Percentiles rank a stretch among this genome's conserved stretches.
phyloP scores from a whole-genome alignment of 2,113 vertebrate genomes.

The Isichthys henryi region DNA sequence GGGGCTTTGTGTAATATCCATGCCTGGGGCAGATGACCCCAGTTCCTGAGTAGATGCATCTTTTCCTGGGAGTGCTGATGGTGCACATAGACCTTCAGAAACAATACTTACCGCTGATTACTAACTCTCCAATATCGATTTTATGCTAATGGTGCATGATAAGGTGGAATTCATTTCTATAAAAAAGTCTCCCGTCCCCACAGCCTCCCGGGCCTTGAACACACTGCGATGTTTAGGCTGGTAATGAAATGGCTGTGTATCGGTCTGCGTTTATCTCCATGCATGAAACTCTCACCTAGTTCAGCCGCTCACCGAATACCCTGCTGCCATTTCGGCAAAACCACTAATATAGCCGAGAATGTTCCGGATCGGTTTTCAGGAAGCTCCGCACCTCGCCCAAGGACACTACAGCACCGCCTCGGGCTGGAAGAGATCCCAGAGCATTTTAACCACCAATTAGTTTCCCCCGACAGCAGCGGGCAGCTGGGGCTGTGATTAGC shows the following conservation, averaged over 20 bases:
- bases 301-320: not conserved
- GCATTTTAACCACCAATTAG: not conserved
- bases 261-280: not conserved
- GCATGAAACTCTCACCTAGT: not conserved
- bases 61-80: not conserved
- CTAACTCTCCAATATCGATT: not conserved
- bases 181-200: not conserved
- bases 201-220: not conserved
- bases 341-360: not conserved
- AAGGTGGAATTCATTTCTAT: not conserved
- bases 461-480: not conserved
- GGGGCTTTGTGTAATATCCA: not conserved
- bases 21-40: not conserved
- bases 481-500: not conserved
- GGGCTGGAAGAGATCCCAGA: not conserved
- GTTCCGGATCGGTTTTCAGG: not conserved
- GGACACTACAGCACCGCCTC: not conserved
- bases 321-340: not conserved
- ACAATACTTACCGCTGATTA: not conserved
- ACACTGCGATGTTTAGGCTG: not conserved
- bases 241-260: not conserved
- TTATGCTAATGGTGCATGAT: constrained; percentile 1
- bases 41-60: not conserved
- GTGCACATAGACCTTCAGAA: not conserved
- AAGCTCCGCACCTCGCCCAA: not conserved